Percentiles rank a stretch among this genome's conserved stretches.
phyloP scores from a whole-genome alignment of 2,797 vertebrate genomes.

The Enteromius treurensis region DNA sequence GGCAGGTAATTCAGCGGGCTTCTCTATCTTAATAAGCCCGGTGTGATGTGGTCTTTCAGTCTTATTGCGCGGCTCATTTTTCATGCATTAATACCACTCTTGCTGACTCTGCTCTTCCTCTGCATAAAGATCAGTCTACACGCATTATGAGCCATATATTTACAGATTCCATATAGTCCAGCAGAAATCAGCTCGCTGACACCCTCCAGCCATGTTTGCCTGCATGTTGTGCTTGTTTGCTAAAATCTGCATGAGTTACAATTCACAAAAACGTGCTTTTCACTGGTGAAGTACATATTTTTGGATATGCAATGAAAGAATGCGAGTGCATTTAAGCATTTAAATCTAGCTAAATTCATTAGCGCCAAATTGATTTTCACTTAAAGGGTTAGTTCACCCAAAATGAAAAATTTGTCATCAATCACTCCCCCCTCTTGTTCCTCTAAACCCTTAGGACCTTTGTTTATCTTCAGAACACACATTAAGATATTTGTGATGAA shows the following conservation, averaged over 20 bases:
- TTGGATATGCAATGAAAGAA: neutral
- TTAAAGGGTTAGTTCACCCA: too few species aligned
- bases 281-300: neutral
- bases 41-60: conserved; percentile 79
- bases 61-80: conserved; percentile 79
- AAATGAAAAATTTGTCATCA: too few species aligned
- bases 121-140: conserved; percentile 80
- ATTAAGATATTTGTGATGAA: too few species aligned
- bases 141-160: conserved; percentile 81
- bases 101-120: conserved; percentile 80
- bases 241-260: conserved; percentile 11
- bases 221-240: conserved; percentile 15
- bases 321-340: neutral
- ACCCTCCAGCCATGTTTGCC: conserved; percentile 24
- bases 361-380: neutral
- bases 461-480: too few species aligned
- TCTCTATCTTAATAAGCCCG: conserved; percentile 83
- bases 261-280: neutral
- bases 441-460: too few species aligned
- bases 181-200: conserved; percentile 40
- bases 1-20: conserved; percentile 70
- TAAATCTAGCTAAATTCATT: neutral
- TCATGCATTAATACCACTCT: conserved; percentile 82
- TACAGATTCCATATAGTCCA: conserved; percentile 77
- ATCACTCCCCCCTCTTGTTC: too few species aligned